Evolutionary conservation across 2,888 invertebrate genomes (phyloP), one percentile per base, ranked within the genome.

Genomic region (Imbricaverruca yamaguchii): DNA sequence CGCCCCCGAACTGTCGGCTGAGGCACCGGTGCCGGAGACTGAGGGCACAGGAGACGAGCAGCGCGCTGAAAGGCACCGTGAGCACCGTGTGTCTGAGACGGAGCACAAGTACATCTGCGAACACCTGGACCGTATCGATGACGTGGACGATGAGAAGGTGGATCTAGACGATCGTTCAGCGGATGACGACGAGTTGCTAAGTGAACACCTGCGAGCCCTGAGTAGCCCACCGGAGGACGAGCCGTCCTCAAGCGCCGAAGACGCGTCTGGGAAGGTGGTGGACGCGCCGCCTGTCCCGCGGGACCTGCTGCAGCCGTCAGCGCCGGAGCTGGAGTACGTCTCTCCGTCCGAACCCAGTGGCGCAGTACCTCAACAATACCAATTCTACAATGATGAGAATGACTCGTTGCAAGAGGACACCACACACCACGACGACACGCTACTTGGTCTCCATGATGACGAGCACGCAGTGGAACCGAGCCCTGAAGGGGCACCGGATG

Each of bases 211-310:
- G 74, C 39, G 23, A 10, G 74, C 55, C 18, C 74, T 74, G 8
- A 53, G 74, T 10, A 74, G 74, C 82, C 61, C 81, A 82, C 69
- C 82, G 82, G 63, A 82, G 82, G 82, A 84, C 83, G 55, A 84
- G 83, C 77, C 83, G 82, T 53, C 83, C 83, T 81, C 82, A 82
- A 63, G 83, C 83, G 18, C 78, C 80, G 61, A 83, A 82, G 82
- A 81, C 81, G 59, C 83, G 83, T 82, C 82, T 39, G 39, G 39
- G 39, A 39, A 39, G 39, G 39, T 4, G 39, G 39, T 39, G 39
- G 39, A 21, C 12, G 9, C 25, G 25, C 23, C 15, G 23, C 11
- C 23, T 2, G 21, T 12, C 9, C 10, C 12, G 21, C 21, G 18
- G 39, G 74, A 74, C 2, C 53, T 74, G 6, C 74, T 53, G 53